These are phyloP conservation scores for Netelia fuscicornis DNA, from an alignment of 2,888 invertebrate genomes.

Conservation along the genomic window DNA sequence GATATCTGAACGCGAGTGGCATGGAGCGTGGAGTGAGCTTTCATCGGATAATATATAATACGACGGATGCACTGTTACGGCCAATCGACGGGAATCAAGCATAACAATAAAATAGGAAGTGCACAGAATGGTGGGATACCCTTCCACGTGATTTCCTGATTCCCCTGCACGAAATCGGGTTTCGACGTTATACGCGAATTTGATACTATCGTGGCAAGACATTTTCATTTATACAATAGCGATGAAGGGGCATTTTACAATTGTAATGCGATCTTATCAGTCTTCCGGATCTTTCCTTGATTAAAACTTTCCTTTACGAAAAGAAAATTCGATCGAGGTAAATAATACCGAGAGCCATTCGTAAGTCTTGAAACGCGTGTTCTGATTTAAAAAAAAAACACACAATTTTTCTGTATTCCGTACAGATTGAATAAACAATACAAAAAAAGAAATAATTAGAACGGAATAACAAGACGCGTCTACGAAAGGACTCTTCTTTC, in stretches of 20 bases:
- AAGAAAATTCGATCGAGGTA: constrained; percentile 2
- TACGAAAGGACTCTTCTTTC: background rate
- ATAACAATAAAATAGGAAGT: constrained; percentile 60
- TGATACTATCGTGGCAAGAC: background rate
- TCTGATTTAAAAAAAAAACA: too few species aligned
- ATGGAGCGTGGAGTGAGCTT: constrained; percentile 9
- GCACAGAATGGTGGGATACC: constrained; percentile 11
- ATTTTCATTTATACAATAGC: constrained; percentile 11
- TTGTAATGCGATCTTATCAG: background rate
- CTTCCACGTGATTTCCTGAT: constrained; percentile 36
- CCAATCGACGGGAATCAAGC: constrained; percentile 56
- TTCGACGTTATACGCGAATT: constrained; percentile 2
- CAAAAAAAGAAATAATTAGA: too few species aligned
- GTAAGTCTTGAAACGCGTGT: too few species aligned
- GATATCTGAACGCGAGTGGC: constrained; percentile 44
- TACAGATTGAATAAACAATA: too few species aligned
- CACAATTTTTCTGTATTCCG: too few species aligned
- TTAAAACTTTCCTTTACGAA: constrained; percentile 28
- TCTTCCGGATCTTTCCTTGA: constrained; percentile 20
- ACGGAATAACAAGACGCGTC: background rate
- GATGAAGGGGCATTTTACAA: background rate
- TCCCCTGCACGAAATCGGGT: constrained; percentile 19
- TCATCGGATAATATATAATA: constrained; percentile 40
- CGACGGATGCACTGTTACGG: constrained; percentile 44
- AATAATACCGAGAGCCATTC: background rate